Conservation (phyloP, 1,140 invertebrate species). For the Brachionus plicatilis region DNA sequence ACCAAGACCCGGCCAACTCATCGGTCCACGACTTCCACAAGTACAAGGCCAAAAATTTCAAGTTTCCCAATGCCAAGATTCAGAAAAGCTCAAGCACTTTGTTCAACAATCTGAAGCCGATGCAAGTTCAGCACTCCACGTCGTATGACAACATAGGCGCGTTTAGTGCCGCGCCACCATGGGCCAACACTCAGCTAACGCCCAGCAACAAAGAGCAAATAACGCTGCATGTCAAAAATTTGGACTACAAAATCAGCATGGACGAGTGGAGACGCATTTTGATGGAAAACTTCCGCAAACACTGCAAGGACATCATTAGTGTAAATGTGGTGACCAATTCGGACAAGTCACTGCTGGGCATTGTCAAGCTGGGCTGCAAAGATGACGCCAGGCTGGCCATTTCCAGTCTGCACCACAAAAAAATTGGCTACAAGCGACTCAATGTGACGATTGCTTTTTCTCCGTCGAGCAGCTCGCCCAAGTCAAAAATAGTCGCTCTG, state of each 20-base stretch:
- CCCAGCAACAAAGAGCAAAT: constrained; percentile 47
- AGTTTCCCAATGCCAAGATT: background rate
- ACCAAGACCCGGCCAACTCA: background rate
- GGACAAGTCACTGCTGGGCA: constrained; percentile 66
- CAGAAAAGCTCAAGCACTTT: constrained; percentile 2
- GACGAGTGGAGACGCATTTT: constrained; percentile 67
- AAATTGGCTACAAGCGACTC: constrained; percentile 75
- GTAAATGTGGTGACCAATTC: constrained; percentile 65
- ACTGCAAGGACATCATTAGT: constrained; percentile 67
- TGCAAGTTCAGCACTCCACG: background rate
- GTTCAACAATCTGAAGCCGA: background rate
- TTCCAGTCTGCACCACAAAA: constrained; percentile 72
- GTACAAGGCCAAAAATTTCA: background rate
- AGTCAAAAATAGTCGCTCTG: constrained; percentile 59
- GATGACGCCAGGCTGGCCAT: constrained; percentile 74
- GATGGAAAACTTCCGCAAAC: constrained; percentile 64
- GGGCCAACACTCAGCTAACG: background rate
- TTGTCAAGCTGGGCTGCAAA: constrained; percentile 63
- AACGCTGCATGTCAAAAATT: constrained; percentile 68
- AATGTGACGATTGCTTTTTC: constrained; percentile 58
- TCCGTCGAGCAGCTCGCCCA: constrained; percentile 46
- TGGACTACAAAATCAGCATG: constrained; percentile 69
- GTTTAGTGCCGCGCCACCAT: background rate
- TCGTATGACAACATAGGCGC: constrained; percentile 25
- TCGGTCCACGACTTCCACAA: background rate